phyloP scores from a whole-genome alignment of 1,140 invertebrate genomes.

The Caenorhabditis inopinata region DNA sequence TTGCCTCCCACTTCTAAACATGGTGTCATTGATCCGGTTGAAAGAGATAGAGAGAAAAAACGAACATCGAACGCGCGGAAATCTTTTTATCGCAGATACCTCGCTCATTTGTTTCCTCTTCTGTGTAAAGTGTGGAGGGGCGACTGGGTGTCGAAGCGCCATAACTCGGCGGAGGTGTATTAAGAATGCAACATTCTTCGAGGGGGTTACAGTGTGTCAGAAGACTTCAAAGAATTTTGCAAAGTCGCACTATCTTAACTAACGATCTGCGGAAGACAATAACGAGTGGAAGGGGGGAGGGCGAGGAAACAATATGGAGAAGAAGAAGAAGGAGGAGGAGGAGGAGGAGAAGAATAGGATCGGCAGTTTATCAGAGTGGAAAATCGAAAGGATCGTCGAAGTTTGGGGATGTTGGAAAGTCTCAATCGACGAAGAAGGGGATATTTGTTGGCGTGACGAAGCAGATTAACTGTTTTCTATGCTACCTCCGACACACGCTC shows the following conservation, averaged over 20 bases:
- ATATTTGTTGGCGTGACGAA: no score
- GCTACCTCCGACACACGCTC: no score
- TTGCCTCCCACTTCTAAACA: background rate
- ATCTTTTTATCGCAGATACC: background rate
- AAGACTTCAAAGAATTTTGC: background rate
- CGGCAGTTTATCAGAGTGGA: conserved; percentile 27
- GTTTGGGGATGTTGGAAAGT: background rate
- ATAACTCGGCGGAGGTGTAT: no score
- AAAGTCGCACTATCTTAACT: background rate
- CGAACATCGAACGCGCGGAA: background rate
- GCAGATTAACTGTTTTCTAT: no score
- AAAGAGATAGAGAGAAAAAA: background rate
- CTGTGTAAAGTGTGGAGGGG: background rate
- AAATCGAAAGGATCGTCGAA: background rate
- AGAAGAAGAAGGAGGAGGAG: background rate
- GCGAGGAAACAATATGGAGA: background rate
- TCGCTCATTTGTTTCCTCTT: background rate
- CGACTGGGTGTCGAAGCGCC: no score
- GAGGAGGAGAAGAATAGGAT: background rate
- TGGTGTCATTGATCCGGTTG: conserved; percentile 19
- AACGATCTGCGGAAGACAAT: background rate
- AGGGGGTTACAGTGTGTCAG: background rate
- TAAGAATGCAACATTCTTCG: background rate
- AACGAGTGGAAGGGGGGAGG: background rate
- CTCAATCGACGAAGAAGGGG: no score